Evolutionary conservation across 2,888 invertebrate species (phyloP), one percentile per base, ranked within the genome.

Genomic region (Coelinius sp.): DNA sequence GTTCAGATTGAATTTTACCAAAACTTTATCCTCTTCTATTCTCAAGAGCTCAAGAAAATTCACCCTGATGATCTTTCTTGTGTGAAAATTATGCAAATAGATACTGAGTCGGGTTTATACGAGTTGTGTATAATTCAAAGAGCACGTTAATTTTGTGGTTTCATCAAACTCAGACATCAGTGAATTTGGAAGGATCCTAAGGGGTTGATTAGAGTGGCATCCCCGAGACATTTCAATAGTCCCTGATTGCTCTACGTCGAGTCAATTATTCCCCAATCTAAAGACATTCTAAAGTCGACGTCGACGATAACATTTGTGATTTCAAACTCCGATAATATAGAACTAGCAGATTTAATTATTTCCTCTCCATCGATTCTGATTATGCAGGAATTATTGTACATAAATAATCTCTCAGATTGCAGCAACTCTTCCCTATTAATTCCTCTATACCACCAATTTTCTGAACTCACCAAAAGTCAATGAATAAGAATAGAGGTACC

Each of bases 231-330:
- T 83, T 80, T 83, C 83, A 84, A 84, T 83, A 80, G 79, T 67
- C 68, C 76, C 78, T 83, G 84, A 84, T 84, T 84, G 83, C 81
- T 78, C 78, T 69, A 75, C 74, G 75, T 77, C 76, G 71, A 73
- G 73, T 76, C 78, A 81, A 81, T 81, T 79, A 78, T 68, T 73
- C 71, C 59, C 17, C 68, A 71, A 64, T 38, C 73, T 63, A 64
- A 67, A 38, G n/a, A 52, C 38, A 35, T 27, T 35, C 25, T 73
- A 73, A 75, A 70, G 69, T 75, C 74, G 68, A 78, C 79, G 69
- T 75, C 74, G 68, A 78, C 79, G 76, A 82, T 78, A 79, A 82
- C 78, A 81, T 78, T 81, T 78, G 78, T 82, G 78, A 83, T 82
- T 81, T 78, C 76, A 56, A 76, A 75, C 70, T 56, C 8, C 27